These are phyloP conservation scores for Pogona vitticeps DNA, from an alignment of 2,113 vertebrate genomes.

Conservation along the genomic window DNA sequence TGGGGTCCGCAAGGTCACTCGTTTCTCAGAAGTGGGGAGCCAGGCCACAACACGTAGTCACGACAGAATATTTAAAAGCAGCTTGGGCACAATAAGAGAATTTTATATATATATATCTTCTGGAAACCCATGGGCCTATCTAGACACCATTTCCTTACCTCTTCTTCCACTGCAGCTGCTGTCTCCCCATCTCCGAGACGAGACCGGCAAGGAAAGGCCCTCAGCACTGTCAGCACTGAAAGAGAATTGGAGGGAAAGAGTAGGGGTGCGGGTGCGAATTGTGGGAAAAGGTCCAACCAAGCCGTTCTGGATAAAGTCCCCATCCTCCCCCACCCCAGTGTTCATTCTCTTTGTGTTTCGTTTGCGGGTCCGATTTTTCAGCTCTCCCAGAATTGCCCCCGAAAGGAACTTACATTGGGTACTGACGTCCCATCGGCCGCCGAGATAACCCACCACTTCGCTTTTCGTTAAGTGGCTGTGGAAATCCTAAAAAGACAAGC, in stretches of 20 bases:
- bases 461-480: slow-evolving; percentile 95
- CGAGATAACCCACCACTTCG: slow-evolving; percentile 95
- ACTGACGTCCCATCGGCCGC: slow-evolving; percentile 94
- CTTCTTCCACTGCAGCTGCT: slow-evolving; percentile 85
- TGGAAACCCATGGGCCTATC: too few species aligned
- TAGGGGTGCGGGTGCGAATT: too few species aligned
- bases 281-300: too few species aligned
- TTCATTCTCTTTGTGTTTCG: too few species aligned
- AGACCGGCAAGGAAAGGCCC: slow-evolving; percentile 92
- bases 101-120: too few species aligned
- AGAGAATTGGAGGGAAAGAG: neutral
- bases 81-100: too few species aligned
- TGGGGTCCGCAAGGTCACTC: too few species aligned
- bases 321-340: too few species aligned
- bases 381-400: neutral
- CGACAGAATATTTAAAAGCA: too few species aligned
- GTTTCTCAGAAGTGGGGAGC: too few species aligned
- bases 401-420: slow-evolving; percentile 83
- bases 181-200: slow-evolving; percentile 85
- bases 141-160: slow-evolving; percentile 77
- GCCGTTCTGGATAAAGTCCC: too few species aligned
- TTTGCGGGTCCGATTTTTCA: neutral
- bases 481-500: slow-evolving; percentile 86
- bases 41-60: too few species aligned
- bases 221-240: slow-evolving; percentile 89